Conservation (phyloP, 2,797 vertebrate genomes). For the Micrastur ruficollis region DNA sequence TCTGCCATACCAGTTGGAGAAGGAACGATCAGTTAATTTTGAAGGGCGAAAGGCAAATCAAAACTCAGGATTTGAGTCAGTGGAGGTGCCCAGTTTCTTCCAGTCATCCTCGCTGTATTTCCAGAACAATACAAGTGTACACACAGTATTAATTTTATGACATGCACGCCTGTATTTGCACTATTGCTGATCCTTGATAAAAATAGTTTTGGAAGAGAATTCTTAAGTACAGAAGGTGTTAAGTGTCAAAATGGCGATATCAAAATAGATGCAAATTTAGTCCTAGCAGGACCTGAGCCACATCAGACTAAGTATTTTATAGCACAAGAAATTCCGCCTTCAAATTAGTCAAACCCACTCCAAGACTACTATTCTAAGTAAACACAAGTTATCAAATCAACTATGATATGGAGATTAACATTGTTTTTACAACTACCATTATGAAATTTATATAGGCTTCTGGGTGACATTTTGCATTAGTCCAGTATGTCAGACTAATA, state of each 20-base stretch:
- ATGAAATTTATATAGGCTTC: not conserved
- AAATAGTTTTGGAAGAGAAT: constrained; percentile 21
- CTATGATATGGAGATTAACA: not conserved
- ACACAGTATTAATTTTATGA: constrained; percentile 55
- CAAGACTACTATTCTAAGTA: not conserved
- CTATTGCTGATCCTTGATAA: constrained; percentile 25
- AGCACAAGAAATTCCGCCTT: constrained; percentile 55
- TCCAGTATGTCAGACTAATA: not conserved
- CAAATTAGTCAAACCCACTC: constrained; percentile 13
- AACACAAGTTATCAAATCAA: not conserved
- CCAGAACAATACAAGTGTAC: constrained; percentile 65
- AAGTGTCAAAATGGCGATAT: not conserved
- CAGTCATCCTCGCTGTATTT: constrained; percentile 49
- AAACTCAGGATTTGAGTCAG: constrained; percentile 35
- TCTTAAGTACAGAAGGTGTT: constrained; percentile 19
- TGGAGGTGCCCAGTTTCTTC: constrained; percentile 53
- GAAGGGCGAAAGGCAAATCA: constrained; percentile 53
- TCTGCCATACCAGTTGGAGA: constrained; percentile 60
- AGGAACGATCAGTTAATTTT: constrained; percentile 52
- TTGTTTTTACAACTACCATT: not conserved
- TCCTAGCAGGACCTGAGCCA: constrained; percentile 11
- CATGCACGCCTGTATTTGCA: constrained; percentile 52
- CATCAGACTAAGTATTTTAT: not conserved
- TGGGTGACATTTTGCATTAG: not conserved
- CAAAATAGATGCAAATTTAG: constrained; percentile 45